Evolutionary conservation across 2,113 vertebrate species (phyloP).

Genomic region (Paradoxurus hermaphroditus): DNA sequence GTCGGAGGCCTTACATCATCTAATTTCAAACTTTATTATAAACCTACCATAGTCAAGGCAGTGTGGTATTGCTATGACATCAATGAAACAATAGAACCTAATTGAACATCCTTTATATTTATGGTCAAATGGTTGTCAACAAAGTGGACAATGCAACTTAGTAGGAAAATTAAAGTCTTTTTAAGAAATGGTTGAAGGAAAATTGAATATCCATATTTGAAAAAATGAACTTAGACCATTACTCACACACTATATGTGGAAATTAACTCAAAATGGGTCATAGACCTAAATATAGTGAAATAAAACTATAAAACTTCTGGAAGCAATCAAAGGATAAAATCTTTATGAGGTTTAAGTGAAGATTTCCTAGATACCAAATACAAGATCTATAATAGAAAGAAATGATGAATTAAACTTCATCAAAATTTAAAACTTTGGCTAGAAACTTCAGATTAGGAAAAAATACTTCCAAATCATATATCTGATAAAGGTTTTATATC

Average conservation of each 20-base stretch:
- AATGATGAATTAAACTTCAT: background rate
- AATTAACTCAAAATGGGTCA: background rate
- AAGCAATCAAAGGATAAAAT: background rate
- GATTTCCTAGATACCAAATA: background rate
- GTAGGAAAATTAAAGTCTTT: background rate
- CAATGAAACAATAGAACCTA: background rate
- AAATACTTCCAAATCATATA: background rate
- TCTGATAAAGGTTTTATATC: background rate
- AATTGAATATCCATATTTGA: background rate
- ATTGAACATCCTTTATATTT: background rate
- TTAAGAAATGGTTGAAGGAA: background rate
- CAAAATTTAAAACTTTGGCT: background rate
- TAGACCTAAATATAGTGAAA: background rate
- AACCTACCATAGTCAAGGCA: background rate
- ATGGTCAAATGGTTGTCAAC: background rate
- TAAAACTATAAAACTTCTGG: background rate
- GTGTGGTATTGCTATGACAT: background rate
- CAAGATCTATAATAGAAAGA: background rate
- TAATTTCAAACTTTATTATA: background rate
- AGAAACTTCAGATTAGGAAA: background rate
- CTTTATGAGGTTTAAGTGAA: background rate
- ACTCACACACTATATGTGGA: background rate
- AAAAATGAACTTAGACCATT: background rate
- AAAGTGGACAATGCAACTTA: background rate
- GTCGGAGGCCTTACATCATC: background rate